Evolutionary conservation across 2,113 vertebrate genomes (phyloP).

Genomic region (Pampusana beccarii): DNA sequence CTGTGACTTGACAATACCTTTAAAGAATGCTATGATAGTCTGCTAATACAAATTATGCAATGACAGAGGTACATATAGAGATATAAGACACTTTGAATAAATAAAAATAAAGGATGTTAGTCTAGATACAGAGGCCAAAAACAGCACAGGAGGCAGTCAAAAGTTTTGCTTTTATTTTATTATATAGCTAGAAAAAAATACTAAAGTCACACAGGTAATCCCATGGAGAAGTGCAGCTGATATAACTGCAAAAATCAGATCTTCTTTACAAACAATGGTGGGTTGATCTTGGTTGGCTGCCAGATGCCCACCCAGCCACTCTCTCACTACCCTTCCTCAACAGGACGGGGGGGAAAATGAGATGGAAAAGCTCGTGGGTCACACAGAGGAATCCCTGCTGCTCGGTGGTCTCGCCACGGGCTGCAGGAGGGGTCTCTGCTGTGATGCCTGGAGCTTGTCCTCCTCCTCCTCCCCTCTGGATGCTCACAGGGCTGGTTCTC

Average conservation of each 20-base stretch:
- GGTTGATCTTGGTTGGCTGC: not conserved
- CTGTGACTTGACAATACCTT: conserved; percentile 36
- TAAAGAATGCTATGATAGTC: not conserved
- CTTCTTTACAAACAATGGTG: not conserved
- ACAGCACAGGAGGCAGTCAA: not conserved
- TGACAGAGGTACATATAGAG: conserved; percentile 10
- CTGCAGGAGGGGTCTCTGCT: not conserved
- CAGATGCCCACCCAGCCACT: fast-evolving
- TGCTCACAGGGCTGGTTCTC: not conserved
- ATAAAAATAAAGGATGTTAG: conserved; percentile 13
- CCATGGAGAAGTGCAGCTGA: not conserved
- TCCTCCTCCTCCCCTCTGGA: not conserved
- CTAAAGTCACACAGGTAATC: not conserved
- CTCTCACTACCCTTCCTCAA: not conserved
- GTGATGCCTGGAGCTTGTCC: not conserved
- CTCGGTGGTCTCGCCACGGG: fast-evolving
- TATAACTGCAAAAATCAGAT: not conserved
- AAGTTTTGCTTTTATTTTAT: conserved; percentile 5
- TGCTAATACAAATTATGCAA: conserved; percentile 44
- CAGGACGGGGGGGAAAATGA: not conserved
- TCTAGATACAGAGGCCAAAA: conserved; percentile 20
- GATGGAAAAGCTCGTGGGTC: not conserved
- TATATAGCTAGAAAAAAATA: conserved; percentile 15
- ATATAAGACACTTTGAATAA: not conserved
- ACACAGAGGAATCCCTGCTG: not conserved